phyloP scores from a whole-genome alignment of 2,888 invertebrate genomes.

The Globia sparganii region DNA sequence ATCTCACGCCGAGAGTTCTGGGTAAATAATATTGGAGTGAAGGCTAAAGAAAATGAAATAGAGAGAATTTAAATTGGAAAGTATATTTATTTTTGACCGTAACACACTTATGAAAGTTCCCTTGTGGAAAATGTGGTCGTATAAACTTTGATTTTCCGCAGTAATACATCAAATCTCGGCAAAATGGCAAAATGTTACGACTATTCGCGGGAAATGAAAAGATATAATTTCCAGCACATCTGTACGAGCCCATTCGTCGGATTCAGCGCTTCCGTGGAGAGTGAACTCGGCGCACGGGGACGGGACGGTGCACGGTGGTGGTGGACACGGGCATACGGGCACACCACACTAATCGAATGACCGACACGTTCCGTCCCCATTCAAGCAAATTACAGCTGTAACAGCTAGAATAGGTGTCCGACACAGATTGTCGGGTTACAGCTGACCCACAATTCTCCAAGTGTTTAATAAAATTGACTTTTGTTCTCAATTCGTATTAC shows the following conservation, averaged over 20 bases:
- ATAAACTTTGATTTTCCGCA: slow-evolving; percentile 41
- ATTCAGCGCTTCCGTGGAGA: slow-evolving; percentile 51
- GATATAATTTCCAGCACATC: slow-evolving; percentile 56
- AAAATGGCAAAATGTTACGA: slow-evolving; percentile 55
- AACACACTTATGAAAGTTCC: slow-evolving; percentile 18
- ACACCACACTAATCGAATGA: slow-evolving; percentile 70
- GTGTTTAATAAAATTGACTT: slow-evolving; percentile 61
- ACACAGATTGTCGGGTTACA: slow-evolving; percentile 70
- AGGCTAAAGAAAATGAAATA: slow-evolving; percentile 9
- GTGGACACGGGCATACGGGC: neutral
- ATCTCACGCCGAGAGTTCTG: slow-evolving; percentile 46
- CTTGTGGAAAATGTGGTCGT: slow-evolving; percentile 17
- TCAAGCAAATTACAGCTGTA: slow-evolving; percentile 74
- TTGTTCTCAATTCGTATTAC: slow-evolving; percentile 52
- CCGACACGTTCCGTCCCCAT: slow-evolving; percentile 69
- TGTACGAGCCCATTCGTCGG: slow-evolving; percentile 28
- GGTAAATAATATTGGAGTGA: slow-evolving; percentile 42
- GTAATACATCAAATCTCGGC: slow-evolving; percentile 55
- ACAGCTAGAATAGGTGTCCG: slow-evolving; percentile 69
- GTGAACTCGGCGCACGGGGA: slow-evolving; percentile 33
- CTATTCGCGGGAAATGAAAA: slow-evolving; percentile 52
- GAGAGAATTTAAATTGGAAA: slow-evolving; percentile 43
- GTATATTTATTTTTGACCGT: slow-evolving; percentile 24
- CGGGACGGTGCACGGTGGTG: slow-evolving; percentile 11
- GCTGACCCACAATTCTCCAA: slow-evolving; percentile 55